Percentiles rank a stretch among this genome's conserved stretches.
phyloP scores from a whole-genome alignment of 2,113 vertebrate species.

The Melanerpes formicivorus region DNA sequence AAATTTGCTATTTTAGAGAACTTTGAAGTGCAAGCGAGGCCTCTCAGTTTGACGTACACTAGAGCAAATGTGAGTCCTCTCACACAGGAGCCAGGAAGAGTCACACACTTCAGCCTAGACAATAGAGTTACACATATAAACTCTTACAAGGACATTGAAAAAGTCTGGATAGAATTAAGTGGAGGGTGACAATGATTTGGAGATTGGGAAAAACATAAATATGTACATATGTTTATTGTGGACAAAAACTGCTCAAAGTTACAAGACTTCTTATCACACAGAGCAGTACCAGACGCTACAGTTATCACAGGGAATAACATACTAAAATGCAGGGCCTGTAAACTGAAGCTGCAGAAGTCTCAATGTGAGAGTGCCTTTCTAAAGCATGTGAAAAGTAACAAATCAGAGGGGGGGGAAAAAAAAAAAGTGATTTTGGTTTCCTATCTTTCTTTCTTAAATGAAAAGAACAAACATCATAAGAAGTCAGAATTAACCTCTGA shows the following conservation, averaged over 20 bases:
- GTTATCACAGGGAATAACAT: background rate
- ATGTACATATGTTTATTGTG: background rate
- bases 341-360: background rate
- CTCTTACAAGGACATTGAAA: background rate
- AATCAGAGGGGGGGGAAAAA: background rate
- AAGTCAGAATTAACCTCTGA: background rate
- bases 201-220: background rate
- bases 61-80: background rate
- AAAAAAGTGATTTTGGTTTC: background rate
- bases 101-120: background rate
- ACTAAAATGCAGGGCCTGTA: background rate
- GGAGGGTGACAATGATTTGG: background rate
- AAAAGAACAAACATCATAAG: background rate
- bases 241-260: background rate
- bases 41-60: background rate
- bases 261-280: background rate
- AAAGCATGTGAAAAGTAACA: background rate
- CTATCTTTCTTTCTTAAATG: background rate
- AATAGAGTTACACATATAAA: background rate
- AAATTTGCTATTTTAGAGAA: background rate
- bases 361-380: background rate
- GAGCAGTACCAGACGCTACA: background rate
- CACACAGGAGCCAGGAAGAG: background rate
- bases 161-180: background rate
- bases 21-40: background rate